Evolutionary conservation across 2,797 vertebrate genomes (phyloP).

Genomic region (Gorsachius magnificus): DNA sequence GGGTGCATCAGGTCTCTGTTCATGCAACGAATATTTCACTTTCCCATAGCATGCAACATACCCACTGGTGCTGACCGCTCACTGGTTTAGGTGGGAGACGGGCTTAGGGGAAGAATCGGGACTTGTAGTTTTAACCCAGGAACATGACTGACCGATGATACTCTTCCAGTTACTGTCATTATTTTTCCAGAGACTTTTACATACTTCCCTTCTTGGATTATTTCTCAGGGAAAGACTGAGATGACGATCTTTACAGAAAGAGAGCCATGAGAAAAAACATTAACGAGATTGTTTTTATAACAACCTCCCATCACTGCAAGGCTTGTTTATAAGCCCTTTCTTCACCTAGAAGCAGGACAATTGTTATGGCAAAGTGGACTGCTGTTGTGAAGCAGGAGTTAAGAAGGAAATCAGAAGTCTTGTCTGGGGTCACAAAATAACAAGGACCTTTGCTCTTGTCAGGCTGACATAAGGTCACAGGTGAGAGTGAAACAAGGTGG

Average conservation of each 20-base stretch:
- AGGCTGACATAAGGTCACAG: background rate
- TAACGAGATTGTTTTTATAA: background rate
- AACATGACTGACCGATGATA: background rate
- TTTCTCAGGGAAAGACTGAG: background rate
- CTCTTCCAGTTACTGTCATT: background rate
- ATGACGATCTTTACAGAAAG: background rate
- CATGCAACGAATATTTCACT: rapidly evolving
- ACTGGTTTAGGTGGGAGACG: background rate
- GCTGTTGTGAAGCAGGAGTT: background rate
- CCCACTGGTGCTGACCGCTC: background rate
- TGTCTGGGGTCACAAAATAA: background rate
- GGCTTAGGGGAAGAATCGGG: background rate
- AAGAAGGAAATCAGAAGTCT: background rate
- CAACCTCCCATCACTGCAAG: background rate
- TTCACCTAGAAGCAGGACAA: background rate
- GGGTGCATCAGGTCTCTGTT: background rate
- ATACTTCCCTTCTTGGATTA: background rate
- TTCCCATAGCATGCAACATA: background rate
- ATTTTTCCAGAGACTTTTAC: background rate
- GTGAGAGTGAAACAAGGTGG: background rate
- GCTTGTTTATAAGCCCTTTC: background rate
- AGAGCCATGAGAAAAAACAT: background rate
- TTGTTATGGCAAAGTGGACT: background rate
- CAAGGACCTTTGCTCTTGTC: background rate
- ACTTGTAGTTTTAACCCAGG: background rate